These are phyloP conservation scores for Colistium nudipinnis DNA, from an alignment of 2,113 vertebrate species.

Conservation along the genomic window DNA sequence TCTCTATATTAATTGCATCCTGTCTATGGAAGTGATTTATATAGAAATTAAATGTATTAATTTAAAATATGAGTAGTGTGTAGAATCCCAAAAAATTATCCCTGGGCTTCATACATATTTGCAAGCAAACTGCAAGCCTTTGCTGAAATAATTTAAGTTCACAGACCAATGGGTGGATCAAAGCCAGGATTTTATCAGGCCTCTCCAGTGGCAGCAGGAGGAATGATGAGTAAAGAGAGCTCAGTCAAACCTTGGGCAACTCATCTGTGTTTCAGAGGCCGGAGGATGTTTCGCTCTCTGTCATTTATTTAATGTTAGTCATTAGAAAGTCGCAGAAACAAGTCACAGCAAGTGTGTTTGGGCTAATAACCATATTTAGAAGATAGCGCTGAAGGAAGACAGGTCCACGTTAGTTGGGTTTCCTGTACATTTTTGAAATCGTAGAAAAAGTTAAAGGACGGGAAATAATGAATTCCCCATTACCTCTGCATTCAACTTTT, in stretches of 20 bases:
- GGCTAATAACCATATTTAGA: background rate
- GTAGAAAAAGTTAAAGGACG: background rate
- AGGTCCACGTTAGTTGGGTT: background rate
- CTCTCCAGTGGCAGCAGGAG: conserved; percentile 58
- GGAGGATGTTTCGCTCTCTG: background rate
- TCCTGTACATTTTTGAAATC: conserved; percentile 6
- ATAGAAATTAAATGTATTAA: too few relatives aligned
- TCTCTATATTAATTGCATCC: too few relatives aligned
- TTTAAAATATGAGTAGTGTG: too few relatives aligned
- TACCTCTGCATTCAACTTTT: background rate
- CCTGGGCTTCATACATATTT: background rate
- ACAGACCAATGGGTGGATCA: conserved; percentile 71
- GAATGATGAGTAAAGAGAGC: conserved; percentile 37
- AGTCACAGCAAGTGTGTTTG: background rate
- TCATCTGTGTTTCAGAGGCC: conserved; percentile 17
- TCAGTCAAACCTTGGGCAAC: conserved; percentile 9
- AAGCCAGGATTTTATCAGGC: conserved; percentile 74
- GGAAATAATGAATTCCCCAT: background rate
- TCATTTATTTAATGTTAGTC: background rate
- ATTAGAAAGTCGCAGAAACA: background rate
- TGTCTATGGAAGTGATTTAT: too few relatives aligned
- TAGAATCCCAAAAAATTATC: background rate
- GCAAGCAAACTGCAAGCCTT: conserved; percentile 18
- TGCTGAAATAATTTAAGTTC: conserved; percentile 42
- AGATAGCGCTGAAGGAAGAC: background rate